Conservation (phyloP, 2,113 vertebrate genomes). For the Gavia stellata region DNA sequence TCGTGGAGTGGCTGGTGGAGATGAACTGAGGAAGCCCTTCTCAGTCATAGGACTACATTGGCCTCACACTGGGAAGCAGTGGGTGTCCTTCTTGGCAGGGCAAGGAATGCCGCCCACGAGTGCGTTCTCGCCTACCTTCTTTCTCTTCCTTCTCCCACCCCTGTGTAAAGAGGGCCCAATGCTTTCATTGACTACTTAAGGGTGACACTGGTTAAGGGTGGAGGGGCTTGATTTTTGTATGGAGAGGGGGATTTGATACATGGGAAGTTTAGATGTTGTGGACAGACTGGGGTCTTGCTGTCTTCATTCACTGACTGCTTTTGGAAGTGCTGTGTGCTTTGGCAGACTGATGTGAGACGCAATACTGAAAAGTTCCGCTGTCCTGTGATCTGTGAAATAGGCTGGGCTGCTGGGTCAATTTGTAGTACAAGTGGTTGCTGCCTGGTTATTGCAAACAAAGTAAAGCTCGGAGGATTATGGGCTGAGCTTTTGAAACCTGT, state of each 20-base stretch:
- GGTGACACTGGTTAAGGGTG: not conserved
- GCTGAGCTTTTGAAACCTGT: not conserved
- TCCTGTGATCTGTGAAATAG: not conserved
- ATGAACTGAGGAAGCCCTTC: not conserved
- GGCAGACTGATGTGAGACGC: not conserved
- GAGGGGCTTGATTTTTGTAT: fast-evolving
- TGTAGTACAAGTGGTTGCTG: not conserved
- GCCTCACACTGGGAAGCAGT: not conserved
- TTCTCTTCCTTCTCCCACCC: not conserved
- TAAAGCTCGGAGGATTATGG: not conserved
- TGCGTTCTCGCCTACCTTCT: not conserved
- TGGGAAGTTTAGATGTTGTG: not conserved
- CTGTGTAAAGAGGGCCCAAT: not conserved
- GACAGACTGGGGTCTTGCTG: not conserved
- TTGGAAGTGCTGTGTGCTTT: not conserved
- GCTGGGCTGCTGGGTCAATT: not conserved
- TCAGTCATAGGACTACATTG: fast-evolving
- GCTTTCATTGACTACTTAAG: not conserved
- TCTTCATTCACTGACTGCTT: not conserved
- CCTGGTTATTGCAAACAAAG: not conserved
- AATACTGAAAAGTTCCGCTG: not conserved
- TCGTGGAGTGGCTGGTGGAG: not conserved
- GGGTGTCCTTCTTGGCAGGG: not conserved
- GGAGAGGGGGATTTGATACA: not conserved
- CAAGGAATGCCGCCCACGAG: not conserved